Conservation (phyloP, 1,140 invertebrate species). For the Drosophila quadrilineata region DNA sequence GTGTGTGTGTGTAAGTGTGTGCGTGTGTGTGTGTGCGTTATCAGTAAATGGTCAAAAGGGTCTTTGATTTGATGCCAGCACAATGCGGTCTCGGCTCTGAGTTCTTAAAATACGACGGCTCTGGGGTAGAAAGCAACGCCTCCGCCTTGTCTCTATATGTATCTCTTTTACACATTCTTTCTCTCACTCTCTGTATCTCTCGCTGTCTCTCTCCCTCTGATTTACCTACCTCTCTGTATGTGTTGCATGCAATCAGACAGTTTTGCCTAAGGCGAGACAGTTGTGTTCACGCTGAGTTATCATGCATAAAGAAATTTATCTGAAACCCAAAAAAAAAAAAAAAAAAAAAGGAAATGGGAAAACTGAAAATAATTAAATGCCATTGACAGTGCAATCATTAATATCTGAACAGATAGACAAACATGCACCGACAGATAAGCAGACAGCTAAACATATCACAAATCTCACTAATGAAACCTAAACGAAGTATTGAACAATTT, state of each 20-base stretch:
- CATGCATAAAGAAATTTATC: conserved; percentile 52
- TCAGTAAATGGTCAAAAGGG: conserved; percentile 64
- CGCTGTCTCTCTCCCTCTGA: no score
- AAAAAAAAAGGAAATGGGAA: no score
- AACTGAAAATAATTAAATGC: conserved; percentile 56
- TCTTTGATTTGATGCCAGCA: conserved; percentile 55
- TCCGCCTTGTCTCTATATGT: conserved; percentile 26
- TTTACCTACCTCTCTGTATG: conserved; percentile 1
- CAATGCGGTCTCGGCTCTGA: conserved; percentile 34
- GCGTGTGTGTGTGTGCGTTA: conserved; percentile 50
- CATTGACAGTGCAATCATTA: conserved; percentile 64
- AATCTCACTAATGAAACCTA: no score
- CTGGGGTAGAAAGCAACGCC: conserved; percentile 61
- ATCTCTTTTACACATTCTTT: no score
- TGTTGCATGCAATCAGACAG: conserved; percentile 52
- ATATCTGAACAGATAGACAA: conserved; percentile 47
- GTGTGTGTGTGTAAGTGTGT: background rate
- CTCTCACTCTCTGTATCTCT: no score
- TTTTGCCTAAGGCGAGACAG: conserved; percentile 23
- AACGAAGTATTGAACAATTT: conserved; percentile 18
- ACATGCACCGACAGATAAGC: no score
- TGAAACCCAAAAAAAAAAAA: conserved; percentile 34
- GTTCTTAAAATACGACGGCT: no score
- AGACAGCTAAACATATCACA: no score
- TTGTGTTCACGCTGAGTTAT: conserved; percentile 60